Conservation (phyloP, 1,140 invertebrate species). For the Kradibia gibbosae region DNA sequence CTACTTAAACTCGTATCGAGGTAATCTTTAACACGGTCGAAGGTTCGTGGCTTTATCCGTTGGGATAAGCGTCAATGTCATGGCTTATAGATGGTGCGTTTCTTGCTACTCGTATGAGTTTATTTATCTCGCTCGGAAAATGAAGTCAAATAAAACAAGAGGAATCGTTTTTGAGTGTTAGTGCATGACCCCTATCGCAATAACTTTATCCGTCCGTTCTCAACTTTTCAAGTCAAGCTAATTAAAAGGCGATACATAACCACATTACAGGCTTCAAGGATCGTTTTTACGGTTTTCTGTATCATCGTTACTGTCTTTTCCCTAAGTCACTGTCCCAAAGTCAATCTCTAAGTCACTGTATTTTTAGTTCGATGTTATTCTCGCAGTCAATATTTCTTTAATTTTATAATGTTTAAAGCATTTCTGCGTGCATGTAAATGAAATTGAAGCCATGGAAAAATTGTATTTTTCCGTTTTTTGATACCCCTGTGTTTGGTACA, state of each 20-base stretch:
- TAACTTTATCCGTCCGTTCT: neutral
- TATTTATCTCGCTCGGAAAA: conserved; percentile 18
- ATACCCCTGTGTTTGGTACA: neutral
- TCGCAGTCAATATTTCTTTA: neutral
- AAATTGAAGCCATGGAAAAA: neutral
- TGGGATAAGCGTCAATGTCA: neutral
- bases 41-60: neutral
- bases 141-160: conserved; percentile 15
- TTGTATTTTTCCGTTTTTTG: neutral
- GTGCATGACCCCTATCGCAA: neutral
- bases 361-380: neutral
- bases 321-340: neutral
- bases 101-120: neutral
- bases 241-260: conserved; percentile 10
- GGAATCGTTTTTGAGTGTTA: neutral
- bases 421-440: neutral
- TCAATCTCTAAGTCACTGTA: neutral
- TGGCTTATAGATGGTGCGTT: neutral
- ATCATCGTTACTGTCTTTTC: neutral
- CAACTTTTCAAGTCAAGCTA: conserved; percentile 12
- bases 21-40: neutral
- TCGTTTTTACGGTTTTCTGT: neutral
- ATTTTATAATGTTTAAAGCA: neutral
- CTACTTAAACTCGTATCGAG: neutral
- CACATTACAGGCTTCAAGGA: neutral